Conservation (phyloP, 1,140 invertebrate genomes). For the Drosophila ogumai region DNA sequence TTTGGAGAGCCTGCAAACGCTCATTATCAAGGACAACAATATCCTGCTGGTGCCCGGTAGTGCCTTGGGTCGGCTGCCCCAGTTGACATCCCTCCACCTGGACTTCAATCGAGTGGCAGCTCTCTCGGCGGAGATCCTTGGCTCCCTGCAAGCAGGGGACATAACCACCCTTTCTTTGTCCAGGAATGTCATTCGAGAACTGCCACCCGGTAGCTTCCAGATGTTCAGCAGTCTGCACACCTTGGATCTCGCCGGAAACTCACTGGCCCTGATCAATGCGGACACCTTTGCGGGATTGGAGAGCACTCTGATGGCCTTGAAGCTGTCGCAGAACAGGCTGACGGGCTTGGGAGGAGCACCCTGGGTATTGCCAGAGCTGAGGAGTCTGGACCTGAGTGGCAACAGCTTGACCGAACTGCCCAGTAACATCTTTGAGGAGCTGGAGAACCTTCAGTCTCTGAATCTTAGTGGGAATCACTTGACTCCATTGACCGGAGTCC, state of each 20-base stretch:
- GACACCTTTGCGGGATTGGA: conserved; percentile 92
- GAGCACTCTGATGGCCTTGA: conserved; percentile 89
- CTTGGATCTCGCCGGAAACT: conserved; percentile 92
- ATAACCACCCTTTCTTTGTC: conserved; percentile 87
- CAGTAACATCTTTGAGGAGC: conserved; percentile 88
- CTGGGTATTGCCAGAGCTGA: conserved; percentile 88
- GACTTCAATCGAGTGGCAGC: conserved; percentile 95
- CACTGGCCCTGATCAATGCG: conserved; percentile 89
- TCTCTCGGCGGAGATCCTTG: conserved; percentile 91
- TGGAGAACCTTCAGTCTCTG: conserved; percentile 89
- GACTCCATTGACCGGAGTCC: conserved; percentile 86
- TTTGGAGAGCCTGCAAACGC: conserved; percentile 90
- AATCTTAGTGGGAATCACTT: conserved; percentile 93
- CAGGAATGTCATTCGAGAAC: conserved; percentile 94
- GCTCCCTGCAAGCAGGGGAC: conserved; percentile 86
- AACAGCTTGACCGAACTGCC: conserved; percentile 91
- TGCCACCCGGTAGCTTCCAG: conserved; percentile 91
- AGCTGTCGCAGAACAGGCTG: conserved; percentile 91
- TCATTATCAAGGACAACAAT: conserved; percentile 95
- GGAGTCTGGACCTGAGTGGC: conserved; percentile 91
- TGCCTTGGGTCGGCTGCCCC: conserved; percentile 90
- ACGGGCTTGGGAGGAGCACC: conserved; percentile 88
- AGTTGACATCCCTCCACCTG: conserved; percentile 90
- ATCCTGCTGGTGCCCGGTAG: conserved; percentile 93
- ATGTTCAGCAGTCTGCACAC: conserved; percentile 90